phyloP scores from a whole-genome alignment of 1,140 invertebrate genomes.

The Plutomurus gul region DNA sequence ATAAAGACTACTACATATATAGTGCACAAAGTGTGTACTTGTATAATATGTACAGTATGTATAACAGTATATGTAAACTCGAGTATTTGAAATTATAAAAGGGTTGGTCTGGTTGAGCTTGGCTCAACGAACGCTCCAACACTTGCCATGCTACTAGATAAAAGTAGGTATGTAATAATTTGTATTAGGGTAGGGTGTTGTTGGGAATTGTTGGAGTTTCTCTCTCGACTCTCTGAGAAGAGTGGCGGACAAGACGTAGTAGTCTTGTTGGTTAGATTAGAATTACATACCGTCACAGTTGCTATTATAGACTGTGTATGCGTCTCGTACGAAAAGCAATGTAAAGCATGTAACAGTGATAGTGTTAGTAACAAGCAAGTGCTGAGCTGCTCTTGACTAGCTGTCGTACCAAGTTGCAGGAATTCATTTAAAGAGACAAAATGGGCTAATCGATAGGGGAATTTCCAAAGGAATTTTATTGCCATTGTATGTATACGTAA shows the following conservation, averaged over 20 bases:
- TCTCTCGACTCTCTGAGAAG: neutral
- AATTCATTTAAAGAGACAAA: conserved; percentile 35
- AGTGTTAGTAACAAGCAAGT: neutral
- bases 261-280: conserved; percentile 12
- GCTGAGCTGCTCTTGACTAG: no score
- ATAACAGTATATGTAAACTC: neutral
- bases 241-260: neutral
- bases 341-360: neutral
- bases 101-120: no score
- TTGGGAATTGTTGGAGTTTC: neutral
- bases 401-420: no score
- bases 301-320: neutral
- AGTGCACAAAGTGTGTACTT: neutral
- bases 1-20: neutral
- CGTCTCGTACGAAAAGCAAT: neutral
- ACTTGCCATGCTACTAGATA: neutral
- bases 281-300: neutral
- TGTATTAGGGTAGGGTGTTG: conserved; percentile 17
- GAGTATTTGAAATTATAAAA: neutral
- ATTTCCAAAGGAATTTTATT: conserved; percentile 34
- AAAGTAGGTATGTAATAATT: conserved; percentile 32
- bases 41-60: neutral
- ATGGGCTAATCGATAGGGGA: conserved; percentile 31
- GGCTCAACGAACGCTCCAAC: neutral
- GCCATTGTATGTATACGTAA: neutral